Evolutionary conservation across 2,888 invertebrate genomes (phyloP).

Genomic region (Bombylius major): DNA sequence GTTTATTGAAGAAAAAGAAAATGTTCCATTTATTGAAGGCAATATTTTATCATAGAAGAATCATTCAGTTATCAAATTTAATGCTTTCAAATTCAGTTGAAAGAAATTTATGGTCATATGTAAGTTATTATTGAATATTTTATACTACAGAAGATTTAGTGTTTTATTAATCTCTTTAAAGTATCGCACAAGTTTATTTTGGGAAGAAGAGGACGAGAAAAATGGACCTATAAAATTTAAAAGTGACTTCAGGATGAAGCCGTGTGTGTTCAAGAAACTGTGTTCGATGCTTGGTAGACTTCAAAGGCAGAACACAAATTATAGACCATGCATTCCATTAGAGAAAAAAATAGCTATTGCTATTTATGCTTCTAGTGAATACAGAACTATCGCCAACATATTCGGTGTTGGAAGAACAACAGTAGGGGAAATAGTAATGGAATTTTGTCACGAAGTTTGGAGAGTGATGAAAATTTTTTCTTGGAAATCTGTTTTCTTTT

Average conservation of each 20-base stretch:
- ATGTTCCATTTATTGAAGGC: no score
- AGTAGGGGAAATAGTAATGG: background rate
- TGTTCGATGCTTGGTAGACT: background rate
- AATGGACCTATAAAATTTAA: background rate
- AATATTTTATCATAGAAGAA: no score
- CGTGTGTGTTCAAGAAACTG: background rate
- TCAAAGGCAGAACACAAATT: background rate
- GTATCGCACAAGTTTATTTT: background rate
- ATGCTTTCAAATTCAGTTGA: no score
- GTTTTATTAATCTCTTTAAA: background rate
- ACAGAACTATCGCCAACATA: background rate
- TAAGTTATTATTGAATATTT: no score
- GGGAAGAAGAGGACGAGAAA: background rate
- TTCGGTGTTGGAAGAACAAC: conserved; percentile 2
- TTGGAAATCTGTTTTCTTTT: no score
- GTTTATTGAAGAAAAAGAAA: no score
- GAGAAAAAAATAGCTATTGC: background rate
- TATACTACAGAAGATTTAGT: no score
- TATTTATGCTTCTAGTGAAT: background rate
- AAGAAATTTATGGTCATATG: no score
- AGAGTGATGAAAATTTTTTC: no score
- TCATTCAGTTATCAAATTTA: no score
- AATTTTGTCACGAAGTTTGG: background rate
- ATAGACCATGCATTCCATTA: background rate
- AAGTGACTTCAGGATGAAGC: background rate